Conservation (phyloP, 2,113 vertebrate genomes). For the Nerophis lumbriciformis region DNA sequence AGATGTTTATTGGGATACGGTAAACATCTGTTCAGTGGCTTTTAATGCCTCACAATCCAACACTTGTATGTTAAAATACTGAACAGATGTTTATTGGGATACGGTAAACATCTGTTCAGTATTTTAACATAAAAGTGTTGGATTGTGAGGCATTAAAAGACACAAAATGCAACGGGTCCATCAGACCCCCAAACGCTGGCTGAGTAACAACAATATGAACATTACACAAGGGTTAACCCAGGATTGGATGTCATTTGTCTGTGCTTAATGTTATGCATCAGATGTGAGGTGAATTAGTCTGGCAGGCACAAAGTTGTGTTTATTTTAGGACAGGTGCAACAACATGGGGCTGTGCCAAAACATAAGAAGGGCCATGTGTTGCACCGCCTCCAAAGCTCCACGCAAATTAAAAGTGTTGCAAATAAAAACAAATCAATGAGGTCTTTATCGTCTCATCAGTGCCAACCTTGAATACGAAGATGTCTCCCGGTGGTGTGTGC, state of each 20-base stretch:
- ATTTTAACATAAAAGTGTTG: too few species aligned
- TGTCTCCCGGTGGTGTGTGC: slow-evolving; percentile 26
- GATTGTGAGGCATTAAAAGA: too few species aligned
- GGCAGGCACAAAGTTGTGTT: not conserved
- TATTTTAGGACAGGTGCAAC: not conserved
- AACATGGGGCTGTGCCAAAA: not conserved
- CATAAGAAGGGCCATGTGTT: not conserved
- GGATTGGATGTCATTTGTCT: not conserved
- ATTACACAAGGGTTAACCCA: too few species aligned
- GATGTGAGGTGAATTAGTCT: not conserved
- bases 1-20: too few species aligned
- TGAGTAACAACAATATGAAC: too few species aligned
- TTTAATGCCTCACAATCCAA: too few species aligned
- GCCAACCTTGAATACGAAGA: slow-evolving; percentile 9
- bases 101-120: too few species aligned
- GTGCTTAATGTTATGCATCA: not conserved
- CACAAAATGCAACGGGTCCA: too few species aligned
- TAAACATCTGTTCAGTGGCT: too few species aligned
- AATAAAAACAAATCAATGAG: slow-evolving; percentile 4
- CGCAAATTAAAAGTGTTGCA: not conserved
- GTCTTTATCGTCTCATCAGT: slow-evolving; percentile 27
- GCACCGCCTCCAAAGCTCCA: not conserved
- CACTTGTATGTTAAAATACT: too few species aligned
- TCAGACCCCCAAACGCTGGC: too few species aligned
- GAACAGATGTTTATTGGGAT: too few species aligned